These are phyloP conservation scores for Sphenodon punctatus DNA, from an alignment of 2,797 vertebrate species.

Conservation along the genomic window DNA sequence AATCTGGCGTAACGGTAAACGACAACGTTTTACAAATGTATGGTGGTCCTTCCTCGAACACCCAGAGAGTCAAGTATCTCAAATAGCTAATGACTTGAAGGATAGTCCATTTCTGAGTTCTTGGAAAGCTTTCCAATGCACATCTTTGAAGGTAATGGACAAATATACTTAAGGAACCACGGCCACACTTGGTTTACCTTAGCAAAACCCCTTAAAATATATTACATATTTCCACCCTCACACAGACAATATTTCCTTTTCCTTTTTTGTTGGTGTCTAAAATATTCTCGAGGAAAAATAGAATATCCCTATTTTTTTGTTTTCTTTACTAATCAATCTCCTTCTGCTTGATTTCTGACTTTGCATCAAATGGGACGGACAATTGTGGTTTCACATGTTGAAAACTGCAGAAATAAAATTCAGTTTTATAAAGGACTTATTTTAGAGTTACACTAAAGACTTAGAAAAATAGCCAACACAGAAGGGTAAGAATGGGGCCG, in stretches of 20 bases:
- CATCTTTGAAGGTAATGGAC: constrained; percentile 24
- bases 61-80: constrained; percentile 16
- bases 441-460: too few relatives aligned
- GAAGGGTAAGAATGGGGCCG: too few relatives aligned
- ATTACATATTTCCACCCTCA: not conserved
- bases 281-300: not conserved
- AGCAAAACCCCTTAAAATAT: constrained; percentile 40
- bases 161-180: constrained; percentile 31
- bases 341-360: not conserved
- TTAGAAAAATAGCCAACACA: too few relatives aligned
- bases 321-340: not conserved
- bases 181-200: not conserved
- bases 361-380: not conserved
- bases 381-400: too few relatives aligned
- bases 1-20: constrained; percentile 37
- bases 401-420: too few relatives aligned
- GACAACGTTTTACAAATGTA: not conserved
- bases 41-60: constrained; percentile 22
- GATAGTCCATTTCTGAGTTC: constrained; percentile 39
- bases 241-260: constrained; percentile 19
- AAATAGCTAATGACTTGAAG: constrained; percentile 5
- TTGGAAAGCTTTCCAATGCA: constrained; percentile 24
- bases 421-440: too few relatives aligned
- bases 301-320: not conserved
- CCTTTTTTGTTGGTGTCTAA: constrained; percentile 2